Evolutionary conservation across 2,797 vertebrate genomes (phyloP).

Genomic region (Nannoperca obscura): DNA sequence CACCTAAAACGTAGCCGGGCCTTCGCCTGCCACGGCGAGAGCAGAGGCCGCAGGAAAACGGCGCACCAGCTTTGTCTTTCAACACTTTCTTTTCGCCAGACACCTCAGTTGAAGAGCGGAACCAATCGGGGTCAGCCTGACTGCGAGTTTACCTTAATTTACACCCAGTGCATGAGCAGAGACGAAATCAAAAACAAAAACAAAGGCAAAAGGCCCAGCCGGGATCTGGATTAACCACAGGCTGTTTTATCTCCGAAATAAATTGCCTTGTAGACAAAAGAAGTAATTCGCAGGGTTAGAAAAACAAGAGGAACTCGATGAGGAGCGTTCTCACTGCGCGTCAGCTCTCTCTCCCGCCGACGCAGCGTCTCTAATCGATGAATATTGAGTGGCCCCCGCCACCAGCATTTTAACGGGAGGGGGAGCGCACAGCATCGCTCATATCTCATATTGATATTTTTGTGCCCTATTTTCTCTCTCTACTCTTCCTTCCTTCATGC

Average conservation of each 20-base stretch:
- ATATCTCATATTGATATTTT: constrained; percentile 82
- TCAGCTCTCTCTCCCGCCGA: constrained; percentile 60
- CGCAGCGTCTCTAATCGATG: constrained; percentile 78
- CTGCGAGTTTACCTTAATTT: constrained; percentile 59
- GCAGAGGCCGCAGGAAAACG: neutral
- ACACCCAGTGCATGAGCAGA: constrained; percentile 55
- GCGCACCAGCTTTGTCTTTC: constrained; percentile 32
- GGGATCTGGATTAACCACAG: constrained; percentile 72
- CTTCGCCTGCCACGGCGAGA: neutral
- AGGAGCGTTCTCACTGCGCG: constrained; percentile 58
- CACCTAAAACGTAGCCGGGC: neutral
- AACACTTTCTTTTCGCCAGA: constrained; percentile 8
- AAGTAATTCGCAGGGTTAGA: constrained; percentile 66
- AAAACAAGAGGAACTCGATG: constrained; percentile 65
- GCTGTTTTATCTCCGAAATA: constrained; percentile 77
- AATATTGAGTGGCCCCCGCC: constrained; percentile 80
- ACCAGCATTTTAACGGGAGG: constrained; percentile 71
- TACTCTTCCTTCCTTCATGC: constrained; percentile 58
- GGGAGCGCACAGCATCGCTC: constrained; percentile 69
- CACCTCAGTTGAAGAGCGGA: constrained; percentile 39
- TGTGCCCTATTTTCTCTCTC: constrained; percentile 59
- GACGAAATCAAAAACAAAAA: constrained; percentile 66
- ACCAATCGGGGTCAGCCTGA: constrained; percentile 64
- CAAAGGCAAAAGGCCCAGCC: constrained; percentile 52
- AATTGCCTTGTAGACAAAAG: constrained; percentile 81